Evolutionary conservation across 2,113 vertebrate species (phyloP).

Genomic region (Propithecus coquereli): DNA sequence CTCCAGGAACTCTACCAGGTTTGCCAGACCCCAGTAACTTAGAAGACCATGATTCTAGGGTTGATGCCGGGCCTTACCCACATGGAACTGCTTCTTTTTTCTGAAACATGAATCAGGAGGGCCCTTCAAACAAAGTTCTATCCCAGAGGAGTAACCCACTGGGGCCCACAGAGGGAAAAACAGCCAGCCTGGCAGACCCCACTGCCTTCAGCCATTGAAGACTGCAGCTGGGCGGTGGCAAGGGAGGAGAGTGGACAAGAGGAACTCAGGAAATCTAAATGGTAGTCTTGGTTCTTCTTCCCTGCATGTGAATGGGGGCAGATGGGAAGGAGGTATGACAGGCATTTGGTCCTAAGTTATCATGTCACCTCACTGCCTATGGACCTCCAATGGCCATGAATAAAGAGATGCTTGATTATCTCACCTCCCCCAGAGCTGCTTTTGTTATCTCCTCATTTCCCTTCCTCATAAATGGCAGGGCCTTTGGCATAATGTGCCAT

Average conservation of each 20-base stretch:
- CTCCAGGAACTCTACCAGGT: not conserved
- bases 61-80: not conserved
- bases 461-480: not conserved
- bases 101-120: not conserved
- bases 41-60: not conserved
- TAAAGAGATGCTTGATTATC: not conserved
- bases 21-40: not conserved
- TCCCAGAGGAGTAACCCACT: not conserved
- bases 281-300: not conserved
- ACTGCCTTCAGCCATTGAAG: not conserved
- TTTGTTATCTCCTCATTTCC: not conserved
- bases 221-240: not conserved
- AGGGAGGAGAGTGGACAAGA: not conserved
- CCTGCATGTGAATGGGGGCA: not conserved
- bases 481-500: not conserved
- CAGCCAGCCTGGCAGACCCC: not conserved
- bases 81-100: not conserved
- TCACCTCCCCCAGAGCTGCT: not conserved
- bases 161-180: not conserved
- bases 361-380: not conserved
- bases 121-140: not conserved
- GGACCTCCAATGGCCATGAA: not conserved
- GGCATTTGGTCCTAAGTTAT: not conserved
- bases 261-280: not conserved
- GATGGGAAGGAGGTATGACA: not conserved